Base-by-base conservation (phyloP, 2,797 vertebrate species). In the Myripristis jacobus region DNA sequence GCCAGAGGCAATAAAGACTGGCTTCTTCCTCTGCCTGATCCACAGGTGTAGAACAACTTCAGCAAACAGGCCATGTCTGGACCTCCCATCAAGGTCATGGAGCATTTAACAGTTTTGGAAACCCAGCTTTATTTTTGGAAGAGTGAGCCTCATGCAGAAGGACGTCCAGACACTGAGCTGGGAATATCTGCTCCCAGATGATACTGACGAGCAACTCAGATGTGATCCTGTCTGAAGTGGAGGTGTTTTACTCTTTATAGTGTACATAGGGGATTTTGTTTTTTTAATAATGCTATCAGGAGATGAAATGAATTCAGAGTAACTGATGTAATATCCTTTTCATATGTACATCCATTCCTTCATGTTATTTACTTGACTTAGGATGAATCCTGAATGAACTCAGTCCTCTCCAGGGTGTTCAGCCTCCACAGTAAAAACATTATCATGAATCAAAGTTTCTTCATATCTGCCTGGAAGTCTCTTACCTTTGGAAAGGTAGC, bases 1-100 rank as follows among this genome's bases (percentile, higher is more conserved):
- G 73, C 70, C 57, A 60, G 58, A 29, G 66, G 71, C 62, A 71
- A 82, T 82, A 85, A 87, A 89, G 80, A 70, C 55, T 15, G 38
- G 55, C 59, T 13, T 71, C 75, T 74, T 77, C 65, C 82, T 54
- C 50, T 50, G 43, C 24, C 65, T 22, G 58, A 70, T 58, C 71
- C 74, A 80, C 81, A 86, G 83, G 84, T 85, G 84, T 77, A 67
- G 77, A 87, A 83, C 75, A 82, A 73, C 75, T 82, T 74, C 68
- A 59, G 66, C 50, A 36, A 65, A 60, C 60, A 27, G 57, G 46
- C 51, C 50, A 51, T n/a, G 51, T 59, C 55, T 56, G 64, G 25
- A 21, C 53, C 52, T 66, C 21, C 27, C 75, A 79, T 72, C 79
- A 71, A 62, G 56, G 73, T 68, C 66, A 63, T 70, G 71, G 74